Evolutionary conservation across 2,113 vertebrate species (phyloP), one percentile per base, ranked within the genome.

Genomic region (Equus quagga): DNA sequence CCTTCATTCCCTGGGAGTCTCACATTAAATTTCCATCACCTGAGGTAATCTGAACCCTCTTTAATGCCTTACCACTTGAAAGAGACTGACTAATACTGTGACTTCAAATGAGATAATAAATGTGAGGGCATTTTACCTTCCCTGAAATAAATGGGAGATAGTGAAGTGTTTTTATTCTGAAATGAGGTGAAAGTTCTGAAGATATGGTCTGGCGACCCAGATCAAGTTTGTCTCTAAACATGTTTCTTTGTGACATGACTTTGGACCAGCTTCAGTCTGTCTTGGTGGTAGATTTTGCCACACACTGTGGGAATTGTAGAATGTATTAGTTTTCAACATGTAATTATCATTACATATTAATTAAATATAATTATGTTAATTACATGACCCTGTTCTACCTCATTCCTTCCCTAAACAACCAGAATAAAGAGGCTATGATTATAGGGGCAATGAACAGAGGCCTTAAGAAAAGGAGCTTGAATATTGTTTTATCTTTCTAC

Each of bases 321-420:
- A 80, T 62, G 73, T 62, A 82, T 97, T 96, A 44, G 46, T 81
- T 95, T 86, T 88, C 64, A 96, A 69, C 51, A 36, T 94, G 60
- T 84, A 97, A 98, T 97, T 96, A 92, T 72, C 73, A 94, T 64
- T 84, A 79, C 70, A 54, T 91, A 76, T 97, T 97, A 95, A 97
- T 98, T 96, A 96, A 94, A 78, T 83, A 36, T 92, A 89, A 98
- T 97, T 96, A 96, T 89, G 92, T 98, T 97, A 97, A 97, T 97
- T 95, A 94, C 81, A 94, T 51, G 91, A 81, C 76, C 92, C 64
- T 84, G 96, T 85, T 72, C 95, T 90, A 91, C 97, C 81, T 95
- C 96, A 95, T 96, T 95, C 89, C 88, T 94, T 94, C 87, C 17
- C 54, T 76, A 80, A 92, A 92, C 56, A 87, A 36, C 80, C 72